These are phyloP conservation scores for Lithophane semibrunnea DNA, from an alignment of 2,888 invertebrate species.

Conservation along the genomic window DNA sequence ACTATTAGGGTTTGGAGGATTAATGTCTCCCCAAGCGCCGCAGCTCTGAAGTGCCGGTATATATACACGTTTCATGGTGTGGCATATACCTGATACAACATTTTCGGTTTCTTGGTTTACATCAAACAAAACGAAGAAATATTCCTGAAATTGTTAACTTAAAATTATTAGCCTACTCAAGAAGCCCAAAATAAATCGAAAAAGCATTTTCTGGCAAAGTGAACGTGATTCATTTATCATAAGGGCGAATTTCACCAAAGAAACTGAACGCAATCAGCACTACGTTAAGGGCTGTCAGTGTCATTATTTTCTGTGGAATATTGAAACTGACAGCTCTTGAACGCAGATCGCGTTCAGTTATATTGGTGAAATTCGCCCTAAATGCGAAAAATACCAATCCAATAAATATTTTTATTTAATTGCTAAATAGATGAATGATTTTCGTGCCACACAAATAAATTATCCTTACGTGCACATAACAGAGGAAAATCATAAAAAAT, in stretches of 20 bases:
- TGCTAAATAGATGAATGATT: too few relatives aligned
- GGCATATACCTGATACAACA: constrained; percentile 84
- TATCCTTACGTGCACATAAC: too few relatives aligned
- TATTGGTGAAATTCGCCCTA: too few relatives aligned
- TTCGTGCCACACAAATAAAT: too few relatives aligned
- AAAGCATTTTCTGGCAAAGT: background rate
- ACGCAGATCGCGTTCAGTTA: too few relatives aligned
- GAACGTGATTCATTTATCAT: background rate
- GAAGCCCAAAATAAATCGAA: background rate
- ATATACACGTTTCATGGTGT: constrained; percentile 78
- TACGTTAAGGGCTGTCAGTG: too few relatives aligned
- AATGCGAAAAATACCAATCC: background rate
- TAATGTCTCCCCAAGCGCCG: constrained; percentile 86
- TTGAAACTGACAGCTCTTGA: too few relatives aligned
- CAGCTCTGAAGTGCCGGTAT: constrained; percentile 80
- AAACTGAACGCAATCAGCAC: too few relatives aligned
- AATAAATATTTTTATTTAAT: background rate
- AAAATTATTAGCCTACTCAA: background rate
- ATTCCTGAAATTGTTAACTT: constrained; percentile 77
- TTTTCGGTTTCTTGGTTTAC: constrained; percentile 82
- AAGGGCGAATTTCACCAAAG: too few relatives aligned
- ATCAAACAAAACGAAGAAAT: constrained; percentile 79
- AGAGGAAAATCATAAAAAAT: too few relatives aligned
- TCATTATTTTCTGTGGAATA: too few relatives aligned
- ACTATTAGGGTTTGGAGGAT: constrained; percentile 87